Evolutionary conservation across 2,888 invertebrate genomes (phyloP).

Genomic region (Xestoiulus laeticollis): DNA sequence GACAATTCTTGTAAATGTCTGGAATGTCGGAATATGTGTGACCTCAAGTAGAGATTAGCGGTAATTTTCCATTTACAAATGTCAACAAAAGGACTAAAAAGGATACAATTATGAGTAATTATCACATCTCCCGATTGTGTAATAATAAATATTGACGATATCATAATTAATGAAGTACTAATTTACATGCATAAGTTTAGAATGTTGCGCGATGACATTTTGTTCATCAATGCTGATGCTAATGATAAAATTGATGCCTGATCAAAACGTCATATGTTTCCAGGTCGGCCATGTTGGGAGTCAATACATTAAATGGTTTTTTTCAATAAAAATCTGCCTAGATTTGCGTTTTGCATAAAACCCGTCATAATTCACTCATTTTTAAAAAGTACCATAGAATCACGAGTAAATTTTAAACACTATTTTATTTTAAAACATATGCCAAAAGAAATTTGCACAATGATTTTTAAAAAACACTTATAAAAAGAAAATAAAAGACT

Average conservation of each 20-base stretch:
- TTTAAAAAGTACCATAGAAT: too few species aligned
- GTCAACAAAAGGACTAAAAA: not conserved
- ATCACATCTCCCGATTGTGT: not conserved
- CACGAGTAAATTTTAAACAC: not conserved
- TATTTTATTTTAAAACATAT: not conserved
- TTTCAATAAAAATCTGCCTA: too few species aligned
- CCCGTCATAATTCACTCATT: too few species aligned
- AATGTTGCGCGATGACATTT: not conserved
- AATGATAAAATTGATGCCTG: too few species aligned
- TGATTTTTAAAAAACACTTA: not conserved
- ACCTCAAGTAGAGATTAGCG: too few species aligned
- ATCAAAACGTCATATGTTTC: too few species aligned
- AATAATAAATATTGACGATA: slow-evolving; percentile 39
- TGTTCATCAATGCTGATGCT: too few species aligned
- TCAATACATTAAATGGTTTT: too few species aligned
- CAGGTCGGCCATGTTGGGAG: too few species aligned
- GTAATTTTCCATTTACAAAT: not conserved
- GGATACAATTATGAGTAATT: slow-evolving; percentile 30
- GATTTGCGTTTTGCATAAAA: too few species aligned
- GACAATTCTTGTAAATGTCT: not conserved
- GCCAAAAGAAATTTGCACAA: not conserved
- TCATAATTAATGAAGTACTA: not conserved
- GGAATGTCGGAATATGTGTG: too few species aligned
- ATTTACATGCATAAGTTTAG: not conserved
- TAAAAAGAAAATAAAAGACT: not conserved